Evolutionary conservation across 2,113 vertebrate species (phyloP).

Genomic region (Marmota monax): DNA sequence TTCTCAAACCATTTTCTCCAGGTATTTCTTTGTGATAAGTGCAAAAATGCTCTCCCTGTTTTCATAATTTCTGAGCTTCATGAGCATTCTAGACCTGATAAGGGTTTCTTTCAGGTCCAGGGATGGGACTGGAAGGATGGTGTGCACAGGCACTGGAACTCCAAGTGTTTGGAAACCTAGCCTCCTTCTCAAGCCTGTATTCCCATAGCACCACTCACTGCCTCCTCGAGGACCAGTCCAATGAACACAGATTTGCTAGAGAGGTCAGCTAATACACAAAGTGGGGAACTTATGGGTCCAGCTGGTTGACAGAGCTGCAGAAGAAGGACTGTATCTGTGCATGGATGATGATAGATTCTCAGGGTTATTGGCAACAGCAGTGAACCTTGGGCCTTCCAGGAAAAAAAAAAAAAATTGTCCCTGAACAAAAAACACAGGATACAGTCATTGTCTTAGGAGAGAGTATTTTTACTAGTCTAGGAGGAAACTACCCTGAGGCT

Average conservation of each 20-base stretch:
- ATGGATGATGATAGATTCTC: neutral
- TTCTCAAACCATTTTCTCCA: neutral
- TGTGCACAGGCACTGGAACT: neutral
- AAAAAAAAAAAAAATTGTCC: no score
- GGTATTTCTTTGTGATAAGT: neutral
- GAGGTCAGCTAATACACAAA: neutral
- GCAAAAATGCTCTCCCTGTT: neutral
- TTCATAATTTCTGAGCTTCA: neutral
- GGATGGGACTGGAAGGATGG: neutral
- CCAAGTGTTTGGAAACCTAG: neutral
- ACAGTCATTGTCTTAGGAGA: neutral
- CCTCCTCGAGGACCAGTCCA: neutral
- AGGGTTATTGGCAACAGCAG: accelerated
- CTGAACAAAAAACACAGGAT: neutral
- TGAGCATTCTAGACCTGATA: neutral
- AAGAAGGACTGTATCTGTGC: neutral
- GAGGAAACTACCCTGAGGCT: neutral
- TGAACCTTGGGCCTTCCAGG: neutral
- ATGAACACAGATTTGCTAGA: neutral
- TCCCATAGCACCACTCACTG: neutral
- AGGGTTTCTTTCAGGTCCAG: neutral
- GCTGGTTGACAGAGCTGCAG: neutral
- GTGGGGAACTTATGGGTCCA: accelerated
- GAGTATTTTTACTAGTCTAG: no score
- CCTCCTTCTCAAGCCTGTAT: neutral